Evolutionary conservation across 2,113 vertebrate species (phyloP).

Genomic region (Hypanus sabinus): DNA sequence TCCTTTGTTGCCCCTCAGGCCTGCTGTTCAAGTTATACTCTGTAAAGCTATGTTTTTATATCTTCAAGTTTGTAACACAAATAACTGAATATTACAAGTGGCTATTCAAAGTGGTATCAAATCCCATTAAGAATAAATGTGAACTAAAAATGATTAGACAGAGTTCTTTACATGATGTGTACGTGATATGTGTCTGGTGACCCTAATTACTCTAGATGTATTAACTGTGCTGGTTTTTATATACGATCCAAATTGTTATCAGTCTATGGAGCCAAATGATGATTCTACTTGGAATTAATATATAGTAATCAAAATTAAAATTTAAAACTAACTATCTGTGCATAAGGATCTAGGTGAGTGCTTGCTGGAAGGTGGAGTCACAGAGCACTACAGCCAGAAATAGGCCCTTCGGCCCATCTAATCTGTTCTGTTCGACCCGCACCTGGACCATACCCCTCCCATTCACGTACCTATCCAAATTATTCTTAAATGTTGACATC

Average conservation of each 20-base stretch:
- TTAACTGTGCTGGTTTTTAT: not conserved
- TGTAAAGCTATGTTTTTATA: slow-evolving; percentile 11
- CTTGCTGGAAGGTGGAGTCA: not conserved
- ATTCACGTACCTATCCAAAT: too few species aligned
- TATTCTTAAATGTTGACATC: too few species aligned
- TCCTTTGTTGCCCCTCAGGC: too few species aligned
- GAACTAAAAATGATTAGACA: not conserved
- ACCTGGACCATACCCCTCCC: too few species aligned
- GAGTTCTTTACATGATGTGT: not conserved
- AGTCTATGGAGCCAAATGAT: slow-evolving; percentile 1
- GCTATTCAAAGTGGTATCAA: not conserved
- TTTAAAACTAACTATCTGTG: not conserved
- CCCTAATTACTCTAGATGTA: not conserved
- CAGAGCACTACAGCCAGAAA: too few species aligned
- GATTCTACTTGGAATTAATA: not conserved
- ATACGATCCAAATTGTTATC: not conserved
- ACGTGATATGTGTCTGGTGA: not conserved
- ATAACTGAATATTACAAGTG: not conserved
- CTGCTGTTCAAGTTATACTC: not conserved
- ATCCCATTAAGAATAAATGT: not conserved
- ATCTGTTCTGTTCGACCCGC: too few species aligned
- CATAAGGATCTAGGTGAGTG: not conserved
- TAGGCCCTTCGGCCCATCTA: too few species aligned
- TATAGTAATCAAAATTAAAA: not conserved
- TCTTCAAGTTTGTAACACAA: slow-evolving; percentile 8